Evolutionary conservation across 2,113 vertebrate genomes (phyloP), one percentile per base, ranked within the genome.

Genomic region (Procavia capensis): DNA sequence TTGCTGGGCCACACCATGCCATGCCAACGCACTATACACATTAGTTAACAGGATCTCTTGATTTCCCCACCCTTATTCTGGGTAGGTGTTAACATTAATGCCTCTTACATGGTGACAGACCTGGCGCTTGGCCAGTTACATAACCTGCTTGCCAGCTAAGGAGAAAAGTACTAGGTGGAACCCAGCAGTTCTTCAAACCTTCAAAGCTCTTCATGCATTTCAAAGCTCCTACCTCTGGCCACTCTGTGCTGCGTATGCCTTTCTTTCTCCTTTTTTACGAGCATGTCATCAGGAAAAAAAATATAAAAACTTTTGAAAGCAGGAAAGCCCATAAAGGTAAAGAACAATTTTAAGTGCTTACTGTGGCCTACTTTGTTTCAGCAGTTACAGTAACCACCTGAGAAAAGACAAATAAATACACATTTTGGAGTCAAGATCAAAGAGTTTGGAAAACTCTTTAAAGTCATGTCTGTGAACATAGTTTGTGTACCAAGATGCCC

Each of bases 391-490:
- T 29, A 74, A 66, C 76, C 3, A 2, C 54, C 6, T 4, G 24
- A 70, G 24, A 47, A 80, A 61, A 47, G 20, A 34, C 24, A 66
- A 57, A 31, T 27, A 31, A 8, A 27, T 22, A 27, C 29, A 29
- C 54, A 76, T 29, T 64, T 50, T 10, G 16, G n/a, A 29, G 39
- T 50, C 57, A 24, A 36, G 57, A 57, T 22, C 45, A 63, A 27
- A 82, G 54, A 25, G 39, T 78, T 20, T 68, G 25, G 47, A 31
- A 57, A 72, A 63, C 41, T 31, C 39, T 34, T 39, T 47, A 41
- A 61, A 36, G 39, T 25, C 0, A 0, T 17, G 14, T 9, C 0
- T 41, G 3, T 0, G 20, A 25, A 24, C 1, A n/a, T 5, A 1
- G 36, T 20, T 20, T 13, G n/a, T 41, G 36, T n/a, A n/a, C 72